A percentile compares a stretch with the other conserved stretches of the same genome.
Evolutionary conservation across 2,113 vertebrate species (phyloP).

Genomic region (Laticauda colubrina): DNA sequence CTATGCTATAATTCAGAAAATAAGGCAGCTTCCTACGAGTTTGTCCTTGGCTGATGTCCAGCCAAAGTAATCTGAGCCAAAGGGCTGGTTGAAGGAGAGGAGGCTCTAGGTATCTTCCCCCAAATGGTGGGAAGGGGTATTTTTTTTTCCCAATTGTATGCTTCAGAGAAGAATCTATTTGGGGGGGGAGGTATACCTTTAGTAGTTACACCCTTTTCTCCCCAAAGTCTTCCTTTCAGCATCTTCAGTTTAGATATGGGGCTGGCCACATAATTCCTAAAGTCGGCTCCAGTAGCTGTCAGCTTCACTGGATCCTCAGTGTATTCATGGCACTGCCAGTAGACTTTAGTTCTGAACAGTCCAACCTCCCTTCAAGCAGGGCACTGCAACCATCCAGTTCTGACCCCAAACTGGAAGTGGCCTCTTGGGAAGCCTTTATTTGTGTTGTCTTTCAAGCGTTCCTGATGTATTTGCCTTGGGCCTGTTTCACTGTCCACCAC

Average conservation of each 20-base stretch:
- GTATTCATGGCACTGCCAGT: neutral
- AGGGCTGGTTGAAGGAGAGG: neutral
- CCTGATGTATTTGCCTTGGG: neutral
- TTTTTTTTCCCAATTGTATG: neutral
- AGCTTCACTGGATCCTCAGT: too few relatives aligned
- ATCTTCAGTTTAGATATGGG: neutral
- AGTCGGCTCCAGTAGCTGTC: neutral
- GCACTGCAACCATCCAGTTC: neutral
- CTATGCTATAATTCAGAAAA: neutral
- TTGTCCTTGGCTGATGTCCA: neutral
- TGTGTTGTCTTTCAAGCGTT: neutral
- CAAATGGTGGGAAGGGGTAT: neutral
- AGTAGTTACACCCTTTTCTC: neutral
- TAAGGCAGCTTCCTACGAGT: neutral
- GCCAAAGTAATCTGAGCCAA: neutral
- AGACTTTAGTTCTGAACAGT: neutral
- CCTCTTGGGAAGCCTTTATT: constrained; percentile 4
- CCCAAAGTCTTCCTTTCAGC: neutral
- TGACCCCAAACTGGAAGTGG: constrained; percentile 28
- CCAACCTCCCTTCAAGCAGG: neutral
- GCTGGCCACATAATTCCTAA: neutral
- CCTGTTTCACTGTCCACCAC: constrained; percentile 2
- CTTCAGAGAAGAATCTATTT: constrained; percentile 28
- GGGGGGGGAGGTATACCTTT: neutral
- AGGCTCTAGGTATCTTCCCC: neutral